Percentiles rank a stretch among this genome's conserved stretches.
These are phyloP conservation scores for Alviniconcha strummeri DNA, from an alignment of 2,888 invertebrate genomes.

Conservation along the genomic window DNA sequence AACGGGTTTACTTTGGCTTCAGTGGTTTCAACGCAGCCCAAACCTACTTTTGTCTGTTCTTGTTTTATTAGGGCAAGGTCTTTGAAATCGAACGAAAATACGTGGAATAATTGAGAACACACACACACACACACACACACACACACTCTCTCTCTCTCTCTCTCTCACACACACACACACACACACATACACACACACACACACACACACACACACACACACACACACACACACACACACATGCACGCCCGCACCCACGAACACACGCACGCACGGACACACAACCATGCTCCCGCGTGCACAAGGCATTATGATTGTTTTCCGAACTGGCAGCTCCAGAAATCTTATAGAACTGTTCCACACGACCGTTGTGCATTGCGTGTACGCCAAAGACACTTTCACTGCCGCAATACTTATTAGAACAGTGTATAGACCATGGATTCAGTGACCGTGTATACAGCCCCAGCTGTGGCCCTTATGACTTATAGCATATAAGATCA, in stretches of 20 bases:
- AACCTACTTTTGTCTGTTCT: too few species aligned
- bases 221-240: constrained; percentile 15
- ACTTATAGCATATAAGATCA: too few species aligned
- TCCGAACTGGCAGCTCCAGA: not conserved
- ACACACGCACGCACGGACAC: not conserved
- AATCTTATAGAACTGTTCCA: not conserved
- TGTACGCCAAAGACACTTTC: too few species aligned
- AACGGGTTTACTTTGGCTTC: too few species aligned
- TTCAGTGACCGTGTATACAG: too few species aligned
- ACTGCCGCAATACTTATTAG: too few species aligned
- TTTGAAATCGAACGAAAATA: not conserved
- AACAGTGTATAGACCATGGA: too few species aligned
- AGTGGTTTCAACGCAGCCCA: too few species aligned
- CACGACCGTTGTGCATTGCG: too few species aligned
- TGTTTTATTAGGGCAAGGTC: too few species aligned
- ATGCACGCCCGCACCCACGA: not conserved
- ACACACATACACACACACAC: constrained; percentile 6
- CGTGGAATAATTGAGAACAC: not conserved
- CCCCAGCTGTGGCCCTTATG: too few species aligned
- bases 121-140: not conserved
- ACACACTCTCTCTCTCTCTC: not conserved
- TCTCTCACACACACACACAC: not conserved
- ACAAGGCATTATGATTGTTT: not conserved
- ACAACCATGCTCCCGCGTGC: not conserved
- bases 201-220: constrained; percentile 15